Evolutionary conservation across 2,888 invertebrate genomes (phyloP).

Genomic region (Pelosia muscerda): DNA sequence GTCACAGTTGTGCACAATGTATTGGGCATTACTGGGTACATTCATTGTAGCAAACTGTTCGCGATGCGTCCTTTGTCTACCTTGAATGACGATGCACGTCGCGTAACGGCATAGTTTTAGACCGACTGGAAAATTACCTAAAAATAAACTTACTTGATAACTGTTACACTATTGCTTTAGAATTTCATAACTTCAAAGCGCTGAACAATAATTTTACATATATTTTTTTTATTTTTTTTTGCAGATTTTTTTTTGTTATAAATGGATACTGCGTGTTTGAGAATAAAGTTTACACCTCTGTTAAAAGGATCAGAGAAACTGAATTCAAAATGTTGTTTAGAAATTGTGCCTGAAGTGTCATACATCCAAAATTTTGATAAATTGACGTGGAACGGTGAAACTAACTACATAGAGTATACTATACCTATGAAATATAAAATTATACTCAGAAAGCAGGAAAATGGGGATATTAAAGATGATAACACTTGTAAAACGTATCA

Average conservation of each 20-base stretch:
- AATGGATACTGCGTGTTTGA: conserved; percentile 70
- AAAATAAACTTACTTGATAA: neutral
- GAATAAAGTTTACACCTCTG: conserved; percentile 72
- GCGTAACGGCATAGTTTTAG: too few species aligned
- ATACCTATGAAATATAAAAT: conserved; percentile 78
- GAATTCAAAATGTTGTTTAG: conserved; percentile 67
- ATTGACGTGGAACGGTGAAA: conserved; percentile 67
- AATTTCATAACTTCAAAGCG: neutral
- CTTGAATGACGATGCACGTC: too few species aligned
- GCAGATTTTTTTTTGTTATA: conserved; percentile 32
- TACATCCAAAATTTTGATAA: conserved; percentile 70
- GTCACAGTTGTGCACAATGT: too few species aligned
- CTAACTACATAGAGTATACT: conserved; percentile 66
- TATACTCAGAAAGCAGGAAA: conserved; percentile 62
- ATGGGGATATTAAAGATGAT: conserved; percentile 23
- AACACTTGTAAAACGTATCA: conserved; percentile 67
- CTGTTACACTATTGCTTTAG: neutral
- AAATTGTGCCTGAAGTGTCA: conserved; percentile 75
- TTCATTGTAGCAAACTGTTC: too few species aligned
- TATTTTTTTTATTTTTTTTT: conserved; percentile 31
- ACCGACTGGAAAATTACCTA: too few species aligned
- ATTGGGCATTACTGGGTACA: too few species aligned
- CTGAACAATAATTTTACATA: conserved; percentile 12
- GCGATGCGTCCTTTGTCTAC: neutral
- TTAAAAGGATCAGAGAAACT: conserved; percentile 58